Percentiles rank a stretch among this genome's conserved stretches.
These are phyloP conservation scores for Mugil cephalus DNA, from an alignment of 2,113 vertebrate species.

Conservation along the genomic window DNA sequence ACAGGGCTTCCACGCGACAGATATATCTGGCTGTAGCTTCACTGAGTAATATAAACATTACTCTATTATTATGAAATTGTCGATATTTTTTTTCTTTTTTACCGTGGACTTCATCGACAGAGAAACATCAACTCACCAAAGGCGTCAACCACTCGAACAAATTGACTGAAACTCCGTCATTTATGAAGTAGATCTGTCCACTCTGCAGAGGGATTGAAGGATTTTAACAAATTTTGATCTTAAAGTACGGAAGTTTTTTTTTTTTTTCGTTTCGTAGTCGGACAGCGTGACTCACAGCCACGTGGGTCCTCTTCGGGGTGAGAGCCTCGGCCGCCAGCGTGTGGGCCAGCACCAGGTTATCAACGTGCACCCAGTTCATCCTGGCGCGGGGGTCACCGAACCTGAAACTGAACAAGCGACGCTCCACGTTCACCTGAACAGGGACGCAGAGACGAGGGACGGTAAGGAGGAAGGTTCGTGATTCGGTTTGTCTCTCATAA, in stretches of 20 bases:
- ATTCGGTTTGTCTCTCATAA: not conserved
- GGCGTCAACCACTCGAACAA: conserved; percentile 93
- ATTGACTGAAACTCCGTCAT: conserved; percentile 91
- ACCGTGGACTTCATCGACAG: not conserved
- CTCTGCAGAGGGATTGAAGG: conserved; percentile 82
- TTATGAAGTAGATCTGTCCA: conserved; percentile 94
- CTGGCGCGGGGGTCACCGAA: conserved; percentile 86
- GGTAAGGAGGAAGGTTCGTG: no score
- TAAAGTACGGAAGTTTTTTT: no score
- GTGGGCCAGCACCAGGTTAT: conserved; percentile 91
- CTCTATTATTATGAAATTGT: not conserved
- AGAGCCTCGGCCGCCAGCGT: conserved; percentile 89
- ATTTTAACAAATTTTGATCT: no score
- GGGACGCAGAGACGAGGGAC: not conserved
- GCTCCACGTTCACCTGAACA: conserved; percentile 88
- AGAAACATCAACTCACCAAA: conserved; percentile 84
- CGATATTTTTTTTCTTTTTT: not conserved
- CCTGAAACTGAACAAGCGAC: conserved; percentile 87
- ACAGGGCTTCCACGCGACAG: no score
- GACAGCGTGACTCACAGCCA: conserved; percentile 87
- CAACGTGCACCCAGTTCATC: conserved; percentile 96
- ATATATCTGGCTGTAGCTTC: no score
- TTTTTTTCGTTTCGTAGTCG: no score
- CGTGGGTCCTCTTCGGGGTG: conserved; percentile 80
- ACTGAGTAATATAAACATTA: no score